These are phyloP conservation scores for Pachyrhynchus sulphureomaculatus DNA, from an alignment of 1,140 invertebrate genomes.

Conservation along the genomic window DNA sequence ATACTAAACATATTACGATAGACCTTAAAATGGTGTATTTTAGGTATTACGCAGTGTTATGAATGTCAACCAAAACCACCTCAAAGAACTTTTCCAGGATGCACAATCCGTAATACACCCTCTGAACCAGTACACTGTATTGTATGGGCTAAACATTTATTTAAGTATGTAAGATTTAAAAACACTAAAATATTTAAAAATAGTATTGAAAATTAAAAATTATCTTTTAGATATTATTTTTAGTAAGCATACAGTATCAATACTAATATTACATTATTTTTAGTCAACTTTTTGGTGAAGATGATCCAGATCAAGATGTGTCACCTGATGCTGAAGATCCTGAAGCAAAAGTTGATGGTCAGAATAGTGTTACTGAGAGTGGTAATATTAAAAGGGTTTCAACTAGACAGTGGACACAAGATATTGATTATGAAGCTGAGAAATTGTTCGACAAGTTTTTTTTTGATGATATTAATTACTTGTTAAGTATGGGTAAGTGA, in stretches of 20 bases:
- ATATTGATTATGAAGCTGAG: slow-evolving; percentile 78
- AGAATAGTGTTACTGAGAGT: slow-evolving; percentile 49
- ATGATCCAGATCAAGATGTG: slow-evolving; percentile 95
- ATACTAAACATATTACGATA: no score
- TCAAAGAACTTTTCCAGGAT: slow-evolving; percentile 94
- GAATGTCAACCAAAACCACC: slow-evolving; percentile 92
- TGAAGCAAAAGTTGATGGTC: slow-evolving; percentile 63
- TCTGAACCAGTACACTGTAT: slow-evolving; percentile 99
- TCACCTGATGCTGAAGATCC: slow-evolving; percentile 96
- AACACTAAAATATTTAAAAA: no score
- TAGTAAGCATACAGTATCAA: no score
- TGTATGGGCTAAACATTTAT: slow-evolving; percentile 98
- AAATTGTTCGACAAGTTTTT: slow-evolving; percentile 90
- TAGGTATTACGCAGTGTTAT: slow-evolving; percentile 87
- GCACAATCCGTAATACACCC: slow-evolving; percentile 99
- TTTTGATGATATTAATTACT: slow-evolving; percentile 92
- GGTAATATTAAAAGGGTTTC: slow-evolving; percentile 80
- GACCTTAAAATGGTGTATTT: no score
- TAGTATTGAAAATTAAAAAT: no score
- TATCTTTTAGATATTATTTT: no score
- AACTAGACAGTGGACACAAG: slow-evolving; percentile 88
- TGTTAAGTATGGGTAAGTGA: slow-evolving; percentile 78
- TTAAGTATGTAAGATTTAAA: slow-evolving; percentile 95
- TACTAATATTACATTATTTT: slow-evolving; percentile 21
- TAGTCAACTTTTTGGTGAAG: slow-evolving; percentile 96